Evolutionary conservation across 2,797 vertebrate species (phyloP).

Genomic region (Sebastiscus albofasciatus): DNA sequence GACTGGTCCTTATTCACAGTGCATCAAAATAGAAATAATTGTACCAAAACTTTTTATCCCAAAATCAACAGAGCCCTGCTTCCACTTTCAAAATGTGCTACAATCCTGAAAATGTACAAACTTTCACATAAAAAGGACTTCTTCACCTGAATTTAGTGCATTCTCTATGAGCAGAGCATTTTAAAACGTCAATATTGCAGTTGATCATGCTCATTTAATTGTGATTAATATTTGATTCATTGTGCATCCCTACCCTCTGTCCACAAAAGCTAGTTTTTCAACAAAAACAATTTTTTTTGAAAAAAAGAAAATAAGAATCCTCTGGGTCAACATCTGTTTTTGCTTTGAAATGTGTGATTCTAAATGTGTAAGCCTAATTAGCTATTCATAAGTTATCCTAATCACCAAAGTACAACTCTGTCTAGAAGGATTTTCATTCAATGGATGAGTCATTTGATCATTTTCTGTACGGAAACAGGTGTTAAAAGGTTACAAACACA

Average conservation of each 20-base stretch:
- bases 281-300: background rate
- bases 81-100: background rate
- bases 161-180: background rate
- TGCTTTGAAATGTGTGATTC: background rate
- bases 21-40: too few species aligned
- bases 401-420: background rate
- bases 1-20: too few species aligned
- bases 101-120: background rate
- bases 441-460: background rate
- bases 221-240: background rate
- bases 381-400: background rate
- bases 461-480: background rate
- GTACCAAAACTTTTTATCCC: too few species aligned
- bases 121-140: too few species aligned
- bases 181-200: background rate
- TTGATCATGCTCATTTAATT: background rate
- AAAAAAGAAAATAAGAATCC: background rate
- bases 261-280: background rate
- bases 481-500: background rate
- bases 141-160: background rate
- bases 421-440: background rate
- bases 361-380: background rate
- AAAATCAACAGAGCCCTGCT: background rate
- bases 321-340: background rate
- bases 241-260: background rate